Conservation (phyloP, 2,113 vertebrate species). For the Arizona elegans region DNA sequence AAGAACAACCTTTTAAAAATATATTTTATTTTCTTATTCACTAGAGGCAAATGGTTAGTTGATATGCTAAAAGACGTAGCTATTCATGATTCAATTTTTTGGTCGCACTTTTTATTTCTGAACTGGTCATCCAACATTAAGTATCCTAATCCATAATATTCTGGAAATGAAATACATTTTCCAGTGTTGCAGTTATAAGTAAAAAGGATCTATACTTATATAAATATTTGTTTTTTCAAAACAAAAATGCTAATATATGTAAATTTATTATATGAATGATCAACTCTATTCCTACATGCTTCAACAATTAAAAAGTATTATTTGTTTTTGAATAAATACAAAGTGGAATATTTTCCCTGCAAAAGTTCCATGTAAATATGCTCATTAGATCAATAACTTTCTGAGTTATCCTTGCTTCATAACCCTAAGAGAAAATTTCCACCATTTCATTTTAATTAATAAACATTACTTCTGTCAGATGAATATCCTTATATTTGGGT, state of each 20-base stretch:
- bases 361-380: not conserved
- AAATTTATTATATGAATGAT: not conserved
- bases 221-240: not conserved
- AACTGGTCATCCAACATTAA: not conserved
- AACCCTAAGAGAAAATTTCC: not conserved
- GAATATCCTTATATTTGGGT: not conserved
- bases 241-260: not conserved
- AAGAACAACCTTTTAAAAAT: conserved; percentile 35
- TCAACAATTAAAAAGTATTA: not conserved
- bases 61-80: not conserved
- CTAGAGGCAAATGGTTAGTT: conserved; percentile 10
- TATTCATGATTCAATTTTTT: not conserved
- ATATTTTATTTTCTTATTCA: not conserved
- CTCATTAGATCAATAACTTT: not conserved
- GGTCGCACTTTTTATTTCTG: not conserved
- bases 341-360: not conserved
- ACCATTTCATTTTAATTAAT: not conserved
- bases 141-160: not conserved
- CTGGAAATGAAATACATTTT: not conserved
- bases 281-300: not conserved
- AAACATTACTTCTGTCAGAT: not conserved
- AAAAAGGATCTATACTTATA: not conserved
- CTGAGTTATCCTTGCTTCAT: not conserved
- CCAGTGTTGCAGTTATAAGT: not conserved
- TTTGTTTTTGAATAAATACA: not conserved